Evolutionary conservation across 1,140 invertebrate genomes (phyloP), one percentile per base, ranked within the genome.

Genomic region (Ectropis grisescens): DNA sequence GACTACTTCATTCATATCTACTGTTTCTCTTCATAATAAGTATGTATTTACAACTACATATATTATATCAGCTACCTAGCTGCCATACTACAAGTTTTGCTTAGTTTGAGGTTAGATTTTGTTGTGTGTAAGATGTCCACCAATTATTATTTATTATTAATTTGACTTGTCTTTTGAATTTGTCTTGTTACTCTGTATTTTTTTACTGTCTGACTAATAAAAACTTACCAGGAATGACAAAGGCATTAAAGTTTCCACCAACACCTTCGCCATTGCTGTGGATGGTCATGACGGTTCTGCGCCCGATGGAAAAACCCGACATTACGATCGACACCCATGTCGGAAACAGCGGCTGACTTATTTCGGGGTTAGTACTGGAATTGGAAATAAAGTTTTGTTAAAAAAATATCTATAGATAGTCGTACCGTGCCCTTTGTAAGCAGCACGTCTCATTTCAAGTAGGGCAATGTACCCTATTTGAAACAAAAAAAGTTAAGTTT

Each of bases 211-310:
- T n/a, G n/a, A n/a, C n/a, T n/a, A n/a, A n/a, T n/a, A n/a, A n/a
- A 3, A 19, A 15, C 25, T 33, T 58, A 75, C 72, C 59, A 19
- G 37, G 47, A 2, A 69, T 47, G 15, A 65, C 38, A 29, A 62
- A 62, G 13, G 72, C 72, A 22, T 72, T 71, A 16, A 70, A 78
- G 45, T 78, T 78, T 37, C 64, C 66, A 35, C 42, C 13, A 2
- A 64, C 66, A 8, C 23, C 16, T 14, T 75, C 53, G 6, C 31
- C 44, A 31, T 54, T 27, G 27, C 38, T 64, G 30, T 78, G 72
- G 16, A 75, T 67, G n/a, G 66, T 68, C n/a, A 78, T 29, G 27
- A 72, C 31, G 2, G 70, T 75, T 9, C 29, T 58, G 1, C 42
- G 41, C 1, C 1, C 9, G 1, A 46, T 29, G 1, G 38, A 37